These are phyloP conservation scores for Bombus pyrosoma DNA, from an alignment of 1,140 invertebrate genomes.

Conservation along the genomic window DNA sequence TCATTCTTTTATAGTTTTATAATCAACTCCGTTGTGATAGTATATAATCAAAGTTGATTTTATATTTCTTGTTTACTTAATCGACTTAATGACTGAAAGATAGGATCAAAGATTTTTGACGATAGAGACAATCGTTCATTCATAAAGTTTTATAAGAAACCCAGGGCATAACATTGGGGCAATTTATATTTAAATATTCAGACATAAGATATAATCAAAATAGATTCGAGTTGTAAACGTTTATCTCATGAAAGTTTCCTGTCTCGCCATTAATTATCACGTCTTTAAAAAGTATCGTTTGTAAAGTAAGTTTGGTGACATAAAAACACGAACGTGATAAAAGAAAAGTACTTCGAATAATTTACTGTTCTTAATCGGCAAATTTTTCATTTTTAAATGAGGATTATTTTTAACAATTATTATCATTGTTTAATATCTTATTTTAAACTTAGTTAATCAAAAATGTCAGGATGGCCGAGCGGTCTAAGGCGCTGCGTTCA, in stretches of 20 bases:
- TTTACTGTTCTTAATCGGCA: not conserved
- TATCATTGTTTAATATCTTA: rapidly evolving
- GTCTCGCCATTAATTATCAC: not conserved
- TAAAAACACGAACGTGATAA: not conserved
- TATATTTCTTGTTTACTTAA: not conserved
- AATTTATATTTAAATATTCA: not conserved
- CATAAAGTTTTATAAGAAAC: not conserved
- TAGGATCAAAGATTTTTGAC: too few species aligned
- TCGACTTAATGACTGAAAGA: not conserved
- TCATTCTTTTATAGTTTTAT: too few species aligned
- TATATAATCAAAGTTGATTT: not conserved
- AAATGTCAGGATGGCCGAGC: slow-evolving; percentile 92
- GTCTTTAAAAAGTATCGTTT: not conserved
- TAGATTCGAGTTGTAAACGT: not conserved
- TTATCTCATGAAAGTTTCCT: not conserved
- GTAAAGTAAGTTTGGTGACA: not conserved
- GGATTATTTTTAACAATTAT: not conserved
- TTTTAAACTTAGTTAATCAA: not conserved
- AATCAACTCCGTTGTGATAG: too few species aligned
- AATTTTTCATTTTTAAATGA: not conserved
- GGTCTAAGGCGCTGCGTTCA: slow-evolving; percentile 97
- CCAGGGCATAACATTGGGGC: not conserved
- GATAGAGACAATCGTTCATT: not conserved
- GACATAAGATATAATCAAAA: not conserved
- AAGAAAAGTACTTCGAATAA: not conserved